Evolutionary conservation across 1,140 invertebrate species (phyloP).

Genomic region (Scaptomyza hsui): DNA sequence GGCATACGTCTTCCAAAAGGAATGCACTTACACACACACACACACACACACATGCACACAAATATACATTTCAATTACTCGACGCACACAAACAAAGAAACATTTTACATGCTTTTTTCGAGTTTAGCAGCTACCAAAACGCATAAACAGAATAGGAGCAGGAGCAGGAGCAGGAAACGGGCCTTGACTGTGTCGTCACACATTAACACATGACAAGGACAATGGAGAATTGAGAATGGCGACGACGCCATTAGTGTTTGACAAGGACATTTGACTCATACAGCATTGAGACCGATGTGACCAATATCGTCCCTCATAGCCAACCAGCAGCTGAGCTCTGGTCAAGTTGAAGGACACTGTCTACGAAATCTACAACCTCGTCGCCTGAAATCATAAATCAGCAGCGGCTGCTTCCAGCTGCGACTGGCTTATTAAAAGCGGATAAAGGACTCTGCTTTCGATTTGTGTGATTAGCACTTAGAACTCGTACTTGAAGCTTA

Average conservation of each 20-base stretch:
- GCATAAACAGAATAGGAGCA: constrained; percentile 36
- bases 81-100: constrained; percentile 35
- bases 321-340: constrained; percentile 3
- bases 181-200: constrained; percentile 50
- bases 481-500: constrained; percentile 29
- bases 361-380: constrained; percentile 7
- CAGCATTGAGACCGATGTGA: constrained; percentile 42
- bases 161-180: constrained; percentile 54
- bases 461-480: constrained; percentile 12
- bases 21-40: constrained; percentile 15
- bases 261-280: constrained; percentile 70
- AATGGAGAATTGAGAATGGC: constrained; percentile 49
- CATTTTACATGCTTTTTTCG: constrained; percentile 57
- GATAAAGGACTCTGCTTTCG: background rate
- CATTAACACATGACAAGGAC: constrained; percentile 76
- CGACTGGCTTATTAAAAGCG: background rate
- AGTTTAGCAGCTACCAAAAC: constrained; percentile 47
- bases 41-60: constrained; percentile 3
- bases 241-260: constrained; percentile 77
- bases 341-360: constrained; percentile 45
- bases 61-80: constrained; percentile 61
- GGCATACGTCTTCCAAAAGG: constrained; percentile 7
- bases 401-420: constrained; percentile 1
- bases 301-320: constrained; percentile 25
- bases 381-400: constrained; percentile 61